Evolutionary conservation across 1,140 invertebrate species (phyloP).

Genomic region (Leptinotarsa texana): DNA sequence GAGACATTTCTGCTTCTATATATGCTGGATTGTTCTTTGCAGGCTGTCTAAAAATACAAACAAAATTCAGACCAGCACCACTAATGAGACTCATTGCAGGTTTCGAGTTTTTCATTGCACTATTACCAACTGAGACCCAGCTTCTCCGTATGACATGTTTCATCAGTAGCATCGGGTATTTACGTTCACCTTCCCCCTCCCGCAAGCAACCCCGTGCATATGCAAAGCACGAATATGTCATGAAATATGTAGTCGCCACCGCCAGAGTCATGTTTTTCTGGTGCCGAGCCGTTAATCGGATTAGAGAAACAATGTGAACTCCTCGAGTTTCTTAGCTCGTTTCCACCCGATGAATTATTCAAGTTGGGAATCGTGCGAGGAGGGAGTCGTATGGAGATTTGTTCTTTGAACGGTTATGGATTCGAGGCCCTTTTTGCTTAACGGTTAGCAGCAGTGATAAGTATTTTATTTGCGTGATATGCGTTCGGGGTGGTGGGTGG

Average conservation of each 20-base stretch:
- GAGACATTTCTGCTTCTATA: no score
- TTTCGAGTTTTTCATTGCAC: no score
- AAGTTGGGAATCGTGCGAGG: background rate
- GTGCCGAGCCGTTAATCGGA: background rate
- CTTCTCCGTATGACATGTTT: no score
- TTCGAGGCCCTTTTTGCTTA: background rate
- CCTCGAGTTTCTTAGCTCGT: background rate
- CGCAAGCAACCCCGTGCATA: background rate
- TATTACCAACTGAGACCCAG: no score
- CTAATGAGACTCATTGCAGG: no score
- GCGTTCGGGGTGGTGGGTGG: background rate
- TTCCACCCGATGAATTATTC: constrained; percentile 8
- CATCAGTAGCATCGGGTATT: background rate
- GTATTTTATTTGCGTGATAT: background rate
- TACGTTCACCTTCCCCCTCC: background rate
- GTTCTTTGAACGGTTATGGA: background rate
- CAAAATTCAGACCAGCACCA: no score
- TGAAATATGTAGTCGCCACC: constrained; percentile 5
- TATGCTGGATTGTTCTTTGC: no score
- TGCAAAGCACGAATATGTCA: constrained; percentile 2
- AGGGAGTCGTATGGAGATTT: background rate
- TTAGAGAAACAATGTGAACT: constrained; percentile 3
- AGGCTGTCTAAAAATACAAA: no score
- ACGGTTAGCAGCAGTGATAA: background rate
- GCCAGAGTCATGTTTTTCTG: background rate